These are phyloP conservation scores for Trachops cirrhosus DNA, from an alignment of 2,797 vertebrate species.

Conservation along the genomic window DNA sequence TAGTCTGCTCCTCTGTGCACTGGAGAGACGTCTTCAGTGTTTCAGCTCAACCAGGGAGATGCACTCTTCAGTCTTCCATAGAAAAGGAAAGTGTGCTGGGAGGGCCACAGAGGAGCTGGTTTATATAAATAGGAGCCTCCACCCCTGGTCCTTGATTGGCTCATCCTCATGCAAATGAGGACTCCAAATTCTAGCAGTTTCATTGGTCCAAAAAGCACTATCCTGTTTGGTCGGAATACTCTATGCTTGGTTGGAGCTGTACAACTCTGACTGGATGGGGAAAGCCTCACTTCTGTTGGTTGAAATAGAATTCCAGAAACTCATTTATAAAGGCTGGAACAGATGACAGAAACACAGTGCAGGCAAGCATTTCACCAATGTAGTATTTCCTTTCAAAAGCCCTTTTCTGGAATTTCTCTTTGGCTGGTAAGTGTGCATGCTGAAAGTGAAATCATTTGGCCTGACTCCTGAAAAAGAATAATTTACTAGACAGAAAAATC, in stretches of 20 bases:
- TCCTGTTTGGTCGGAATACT: not conserved
- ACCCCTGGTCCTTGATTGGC: not conserved
- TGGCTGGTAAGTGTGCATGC: conserved; percentile 30
- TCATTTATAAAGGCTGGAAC: not conserved
- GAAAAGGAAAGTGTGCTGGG: not conserved
- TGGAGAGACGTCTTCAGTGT: not conserved
- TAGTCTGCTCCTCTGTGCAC: not conserved
- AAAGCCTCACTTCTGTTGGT: not conserved
- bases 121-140: not conserved
- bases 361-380: not conserved
- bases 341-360: not conserved
- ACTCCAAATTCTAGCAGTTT: not conserved
- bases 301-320: not conserved
- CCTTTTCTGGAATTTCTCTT: conserved; percentile 23
- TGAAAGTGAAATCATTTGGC: conserved; percentile 42
- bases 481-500: conserved; percentile 38
- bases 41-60: not conserved
- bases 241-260: not conserved
- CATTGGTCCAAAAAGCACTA: not conserved
- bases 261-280: not conserved
- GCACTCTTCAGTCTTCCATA: not conserved
- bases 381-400: conserved; percentile 37
- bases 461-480: conserved; percentile 19
- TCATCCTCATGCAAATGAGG: not conserved
- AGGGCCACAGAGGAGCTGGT: not conserved